Evolutionary conservation across 2,113 vertebrate species (phyloP).

Genomic region (Morone saxatilis): DNA sequence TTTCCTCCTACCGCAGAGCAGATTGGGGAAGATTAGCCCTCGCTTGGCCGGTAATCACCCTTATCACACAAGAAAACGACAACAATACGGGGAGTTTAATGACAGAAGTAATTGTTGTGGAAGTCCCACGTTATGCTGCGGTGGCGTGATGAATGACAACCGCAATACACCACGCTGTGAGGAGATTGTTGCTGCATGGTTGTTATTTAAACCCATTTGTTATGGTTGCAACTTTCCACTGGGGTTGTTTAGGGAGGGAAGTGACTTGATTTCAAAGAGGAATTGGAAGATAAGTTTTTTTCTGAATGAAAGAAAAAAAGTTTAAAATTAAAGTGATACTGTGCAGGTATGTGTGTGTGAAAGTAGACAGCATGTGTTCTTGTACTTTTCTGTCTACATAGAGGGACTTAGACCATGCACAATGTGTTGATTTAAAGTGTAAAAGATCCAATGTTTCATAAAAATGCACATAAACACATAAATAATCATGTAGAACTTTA

Average conservation of each 20-base stretch:
- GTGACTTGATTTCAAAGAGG: conserved; percentile 36
- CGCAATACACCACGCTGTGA: conserved; percentile 62
- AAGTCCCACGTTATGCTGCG: conserved; percentile 69
- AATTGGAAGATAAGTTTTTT: neutral
- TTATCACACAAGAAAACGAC: conserved; percentile 79
- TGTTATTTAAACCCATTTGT: conserved; percentile 70
- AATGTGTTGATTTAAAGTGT: neutral
- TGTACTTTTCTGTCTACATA: neutral
- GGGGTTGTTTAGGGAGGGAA: conserved; percentile 47
- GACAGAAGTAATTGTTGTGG: conserved; percentile 77
- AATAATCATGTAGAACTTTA: neutral
- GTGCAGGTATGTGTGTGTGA: neutral
- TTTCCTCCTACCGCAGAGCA: conserved; percentile 74
- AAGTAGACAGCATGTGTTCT: neutral
- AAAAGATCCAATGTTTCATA: neutral
- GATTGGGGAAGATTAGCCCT: conserved; percentile 78
- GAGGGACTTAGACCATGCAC: no score
- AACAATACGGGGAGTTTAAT: conserved; percentile 77
- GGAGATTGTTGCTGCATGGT: conserved; percentile 68
- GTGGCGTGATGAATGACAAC: conserved; percentile 74
- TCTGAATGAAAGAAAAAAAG: conserved; percentile 16
- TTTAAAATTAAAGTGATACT: neutral
- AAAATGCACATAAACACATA: neutral
- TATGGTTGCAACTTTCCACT: conserved; percentile 60
- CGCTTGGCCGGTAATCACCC: conserved; percentile 77